phyloP scores from a whole-genome alignment of 1,140 invertebrate species.

The Philotrypesis tridentata region DNA sequence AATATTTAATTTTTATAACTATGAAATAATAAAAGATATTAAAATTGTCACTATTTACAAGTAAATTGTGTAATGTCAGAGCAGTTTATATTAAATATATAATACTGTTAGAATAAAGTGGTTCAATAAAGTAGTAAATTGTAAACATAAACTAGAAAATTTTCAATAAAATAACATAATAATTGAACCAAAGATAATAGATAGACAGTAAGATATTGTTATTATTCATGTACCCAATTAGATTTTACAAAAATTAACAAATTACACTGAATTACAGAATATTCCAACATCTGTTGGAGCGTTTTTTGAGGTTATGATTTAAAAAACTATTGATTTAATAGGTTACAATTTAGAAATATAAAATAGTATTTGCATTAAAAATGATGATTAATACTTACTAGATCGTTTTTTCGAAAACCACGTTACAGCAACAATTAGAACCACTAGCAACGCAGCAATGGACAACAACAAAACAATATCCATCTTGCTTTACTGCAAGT shows the following conservation, averaged over 20 bases:
- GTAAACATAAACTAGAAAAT: no score
- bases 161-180: no score
- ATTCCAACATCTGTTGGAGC: conserved; percentile 50
- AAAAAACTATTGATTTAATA: not conserved
- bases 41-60: no score
- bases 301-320: conserved; percentile 37
- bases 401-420: conserved; percentile 60
- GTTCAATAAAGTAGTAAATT: no score
- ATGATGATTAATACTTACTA: conserved; percentile 49
- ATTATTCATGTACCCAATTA: not conserved
- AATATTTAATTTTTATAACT: no score
- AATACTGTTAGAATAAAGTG: no score
- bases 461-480: conserved; percentile 72
- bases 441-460: conserved; percentile 68
- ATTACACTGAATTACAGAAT: conserved; percentile 5
- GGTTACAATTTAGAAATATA: not conserved
- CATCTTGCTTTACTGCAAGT: conserved; percentile 60
- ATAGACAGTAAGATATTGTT: no score
- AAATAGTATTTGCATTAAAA: not conserved
- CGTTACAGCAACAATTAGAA: conserved; percentile 70
- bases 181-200: no score
- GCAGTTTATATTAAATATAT: no score
- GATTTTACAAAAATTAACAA: not conserved
- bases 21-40: no score
- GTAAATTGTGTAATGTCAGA: no score